These are phyloP conservation scores for Xylophagus ater DNA, from an alignment of 2,888 invertebrate species.

Conservation along the genomic window DNA sequence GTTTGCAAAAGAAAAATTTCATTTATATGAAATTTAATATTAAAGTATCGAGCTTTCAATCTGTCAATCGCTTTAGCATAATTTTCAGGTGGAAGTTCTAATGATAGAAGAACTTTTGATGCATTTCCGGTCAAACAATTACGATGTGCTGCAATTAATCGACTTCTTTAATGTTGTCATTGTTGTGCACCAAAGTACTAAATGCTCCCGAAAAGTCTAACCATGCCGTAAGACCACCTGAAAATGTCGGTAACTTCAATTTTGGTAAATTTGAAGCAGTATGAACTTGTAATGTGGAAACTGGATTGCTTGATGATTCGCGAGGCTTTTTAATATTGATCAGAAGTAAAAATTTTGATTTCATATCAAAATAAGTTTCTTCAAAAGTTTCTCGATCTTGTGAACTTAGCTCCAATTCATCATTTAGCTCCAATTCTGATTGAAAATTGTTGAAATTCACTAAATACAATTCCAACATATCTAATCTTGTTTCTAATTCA, in stretches of 20 bases:
- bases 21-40: background rate
- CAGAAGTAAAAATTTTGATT: too few relatives aligned
- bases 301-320: too few relatives aligned
- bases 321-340: too few relatives aligned
- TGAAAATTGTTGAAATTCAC: too few relatives aligned
- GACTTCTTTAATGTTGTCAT: conserved; percentile 1
- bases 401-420: background rate
- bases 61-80: conserved; percentile 4
- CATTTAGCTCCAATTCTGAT: background rate
- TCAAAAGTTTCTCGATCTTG: too few relatives aligned
- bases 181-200: conserved; percentile 1
- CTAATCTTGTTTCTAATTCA: conserved; percentile 5
- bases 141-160: conserved; percentile 1
- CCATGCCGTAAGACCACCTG: conserved; percentile 4
- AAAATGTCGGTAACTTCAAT: too few relatives aligned
- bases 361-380: too few relatives aligned
- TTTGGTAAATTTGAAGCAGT: too few relatives aligned
- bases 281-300: background rate
- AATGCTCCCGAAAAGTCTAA: conserved; percentile 4
- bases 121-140: conserved; percentile 3
- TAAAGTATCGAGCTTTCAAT: conserved; percentile 1
- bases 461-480: too few relatives aligned
- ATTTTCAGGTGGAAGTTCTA: conserved; percentile 4
- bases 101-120: conserved; percentile 3
- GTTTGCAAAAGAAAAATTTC: too few relatives aligned